Conservation (phyloP, 1,140 invertebrate species). For the Caenorhabditis briggsae region DNA sequence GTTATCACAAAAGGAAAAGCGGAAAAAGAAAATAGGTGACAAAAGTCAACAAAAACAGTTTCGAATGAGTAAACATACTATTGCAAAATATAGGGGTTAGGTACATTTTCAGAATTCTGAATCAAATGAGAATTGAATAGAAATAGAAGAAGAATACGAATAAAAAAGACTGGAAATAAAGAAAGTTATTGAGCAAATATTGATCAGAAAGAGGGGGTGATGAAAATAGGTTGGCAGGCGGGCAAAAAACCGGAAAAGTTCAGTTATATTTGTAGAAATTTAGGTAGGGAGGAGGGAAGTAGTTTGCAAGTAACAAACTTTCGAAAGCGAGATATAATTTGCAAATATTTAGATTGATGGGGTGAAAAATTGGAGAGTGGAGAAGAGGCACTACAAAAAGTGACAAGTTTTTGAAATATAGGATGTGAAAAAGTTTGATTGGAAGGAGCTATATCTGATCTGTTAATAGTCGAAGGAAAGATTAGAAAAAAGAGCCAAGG, state of each 20-base stretch:
- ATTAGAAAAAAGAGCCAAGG: neutral
- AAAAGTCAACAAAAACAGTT: conserved; percentile 25
- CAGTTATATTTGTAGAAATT: conserved; percentile 42
- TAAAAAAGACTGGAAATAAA: neutral
- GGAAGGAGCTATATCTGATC: neutral
- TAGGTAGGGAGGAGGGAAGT: neutral
- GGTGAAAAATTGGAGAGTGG: neutral
- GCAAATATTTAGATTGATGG: conserved; percentile 54
- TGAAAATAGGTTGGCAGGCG: conserved; percentile 42
- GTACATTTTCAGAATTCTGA: neutral
- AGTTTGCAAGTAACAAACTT: conserved; percentile 3
- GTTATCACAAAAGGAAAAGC: conserved; percentile 11
- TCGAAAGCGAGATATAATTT: conserved; percentile 15
- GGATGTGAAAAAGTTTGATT: neutral
- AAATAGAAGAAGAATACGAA: neutral
- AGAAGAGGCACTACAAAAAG: neutral
- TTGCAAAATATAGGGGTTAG: neutral
- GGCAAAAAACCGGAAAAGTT: conserved; percentile 43
- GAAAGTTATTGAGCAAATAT: conserved; percentile 51
- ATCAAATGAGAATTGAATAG: neutral
- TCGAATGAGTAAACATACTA: neutral
- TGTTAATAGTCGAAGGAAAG: neutral
- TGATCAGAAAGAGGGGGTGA: conserved; percentile 16
- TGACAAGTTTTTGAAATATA: conserved; percentile 27
- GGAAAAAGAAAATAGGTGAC: conserved; percentile 22